Base-by-base conservation (phyloP, 2,888 invertebrate genomes). In the Polyploca ridens region DNA sequence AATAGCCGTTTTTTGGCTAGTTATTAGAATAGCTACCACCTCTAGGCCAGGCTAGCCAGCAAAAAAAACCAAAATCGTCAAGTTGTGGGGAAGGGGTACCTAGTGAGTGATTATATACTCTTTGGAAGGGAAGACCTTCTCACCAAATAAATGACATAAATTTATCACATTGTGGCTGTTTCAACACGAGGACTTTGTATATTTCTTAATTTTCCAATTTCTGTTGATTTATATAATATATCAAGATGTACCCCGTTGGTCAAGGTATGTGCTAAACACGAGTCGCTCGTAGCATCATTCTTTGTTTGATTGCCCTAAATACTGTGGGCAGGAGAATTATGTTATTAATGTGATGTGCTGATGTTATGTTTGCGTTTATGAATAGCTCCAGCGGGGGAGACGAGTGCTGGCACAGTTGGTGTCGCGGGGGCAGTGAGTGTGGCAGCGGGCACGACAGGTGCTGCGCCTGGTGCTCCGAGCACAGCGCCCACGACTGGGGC, bases 351-450 rank as follows among this genome's bases (percentile, higher is more conserved):
- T 63, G 65, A 62, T 66, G 35, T 27, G 60, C 62, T 64, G 66
- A 33, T 33, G 63, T 54, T 27, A 41, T 41, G 19, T 33, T 41
- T 49, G 35, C 38, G 10, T 33, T 41, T 59, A 58, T 27, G 66
- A 71, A 63, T 71, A 94, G 93, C 92, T 91, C 91, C 93, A 91
- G 90, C 93, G 90, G 93, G 93, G 93, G 93, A 93, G 88, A 90
- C 93, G 79, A 93, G 91, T 80, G 86, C 88, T 76, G 90, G 89
- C 72, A 87, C 91, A 67, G 92, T 92, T 75, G 85, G 90, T 79
- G 91, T 90, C 74, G 78, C 90, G 69, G 89, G 88, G 64, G 85
- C 91, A 88, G 95, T 95, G 87, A 96, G 95, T 83, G 94, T 96
- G 80, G 95, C 90, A 81, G 94, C 95, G 74, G 95, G 95, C 83